Conservation (phyloP, 2,888 invertebrate genomes). For the Eristalinus aeneus region DNA sequence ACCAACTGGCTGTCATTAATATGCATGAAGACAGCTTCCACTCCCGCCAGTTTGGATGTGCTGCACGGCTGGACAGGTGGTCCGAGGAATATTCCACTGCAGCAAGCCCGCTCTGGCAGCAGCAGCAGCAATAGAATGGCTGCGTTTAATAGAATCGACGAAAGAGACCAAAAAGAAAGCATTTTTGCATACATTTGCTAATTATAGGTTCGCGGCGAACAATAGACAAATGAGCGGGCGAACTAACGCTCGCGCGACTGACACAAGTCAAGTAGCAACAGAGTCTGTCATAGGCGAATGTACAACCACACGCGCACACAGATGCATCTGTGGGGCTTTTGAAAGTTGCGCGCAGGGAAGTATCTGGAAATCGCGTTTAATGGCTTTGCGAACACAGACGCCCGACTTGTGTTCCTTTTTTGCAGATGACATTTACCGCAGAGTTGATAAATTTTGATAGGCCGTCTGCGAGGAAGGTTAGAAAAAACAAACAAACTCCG, state of each 20-base stretch:
- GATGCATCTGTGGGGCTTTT: neutral
- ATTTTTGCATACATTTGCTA: conserved; percentile 16
- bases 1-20: conserved; percentile 17
- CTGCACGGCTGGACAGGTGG: conserved; percentile 31
- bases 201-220: conserved; percentile 10
- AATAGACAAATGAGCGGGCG: conserved; percentile 7
- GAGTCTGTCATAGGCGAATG: neutral
- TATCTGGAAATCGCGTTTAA: neutral
- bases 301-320: neutral
- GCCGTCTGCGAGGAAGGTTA: neutral
- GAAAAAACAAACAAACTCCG: neutral
- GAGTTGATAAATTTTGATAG: neutral
- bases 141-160: neutral
- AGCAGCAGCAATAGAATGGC: neutral
- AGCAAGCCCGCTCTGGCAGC: neutral
- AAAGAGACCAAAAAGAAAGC: neutral
- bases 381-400: neutral
- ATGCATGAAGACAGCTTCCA: conserved; percentile 27
- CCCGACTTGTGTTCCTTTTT: neutral
- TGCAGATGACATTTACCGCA: neutral
- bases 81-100: conserved; percentile 10
- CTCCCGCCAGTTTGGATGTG: conserved; percentile 2
- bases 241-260: neutral
- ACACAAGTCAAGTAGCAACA: conserved; percentile 11
- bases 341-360: neutral